Evolutionary conservation across 64 coral and sea anemone genomes (phyloP).

Genomic region (Astreopora myriophthalma): DNA sequence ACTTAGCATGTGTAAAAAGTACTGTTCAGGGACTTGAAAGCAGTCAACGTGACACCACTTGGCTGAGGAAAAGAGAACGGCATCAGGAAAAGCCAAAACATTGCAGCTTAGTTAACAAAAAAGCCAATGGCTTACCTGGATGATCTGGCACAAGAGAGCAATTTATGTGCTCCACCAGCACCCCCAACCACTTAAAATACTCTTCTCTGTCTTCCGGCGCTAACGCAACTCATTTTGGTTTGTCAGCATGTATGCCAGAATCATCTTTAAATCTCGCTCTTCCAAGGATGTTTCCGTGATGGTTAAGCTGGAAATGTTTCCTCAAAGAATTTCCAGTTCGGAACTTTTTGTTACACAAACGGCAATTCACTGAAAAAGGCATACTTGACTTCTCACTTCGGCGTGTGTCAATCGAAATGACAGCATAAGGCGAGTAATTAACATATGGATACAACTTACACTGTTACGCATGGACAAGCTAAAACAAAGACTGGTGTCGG

Average conservation of each 20-base stretch:
- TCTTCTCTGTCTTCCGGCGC: neutral
- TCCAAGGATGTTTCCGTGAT: neutral
- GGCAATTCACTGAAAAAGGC: neutral
- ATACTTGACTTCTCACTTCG: neutral
- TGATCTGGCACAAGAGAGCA: neutral
- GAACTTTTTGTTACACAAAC: neutral
- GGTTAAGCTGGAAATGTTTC: neutral
- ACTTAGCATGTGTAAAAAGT: neutral
- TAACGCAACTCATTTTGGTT: neutral
- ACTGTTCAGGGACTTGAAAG: neutral
- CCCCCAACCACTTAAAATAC: neutral
- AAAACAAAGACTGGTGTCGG: too few relatives aligned
- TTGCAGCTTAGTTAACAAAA: neutral
- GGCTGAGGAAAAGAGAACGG: neutral
- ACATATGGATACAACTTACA: neutral
- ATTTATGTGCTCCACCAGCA: neutral
- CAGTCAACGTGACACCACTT: slow-evolving; percentile 3
- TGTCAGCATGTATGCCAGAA: neutral
- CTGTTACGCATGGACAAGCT: neutral
- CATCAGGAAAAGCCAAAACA: neutral
- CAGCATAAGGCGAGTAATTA: neutral
- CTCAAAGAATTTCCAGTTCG: neutral
- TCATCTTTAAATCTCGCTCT: neutral
- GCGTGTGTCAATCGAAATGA: neutral
- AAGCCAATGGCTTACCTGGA: neutral